Evolutionary conservation across 2,888 invertebrate species (phyloP).

Genomic region (Mactromeris polynyma): DNA sequence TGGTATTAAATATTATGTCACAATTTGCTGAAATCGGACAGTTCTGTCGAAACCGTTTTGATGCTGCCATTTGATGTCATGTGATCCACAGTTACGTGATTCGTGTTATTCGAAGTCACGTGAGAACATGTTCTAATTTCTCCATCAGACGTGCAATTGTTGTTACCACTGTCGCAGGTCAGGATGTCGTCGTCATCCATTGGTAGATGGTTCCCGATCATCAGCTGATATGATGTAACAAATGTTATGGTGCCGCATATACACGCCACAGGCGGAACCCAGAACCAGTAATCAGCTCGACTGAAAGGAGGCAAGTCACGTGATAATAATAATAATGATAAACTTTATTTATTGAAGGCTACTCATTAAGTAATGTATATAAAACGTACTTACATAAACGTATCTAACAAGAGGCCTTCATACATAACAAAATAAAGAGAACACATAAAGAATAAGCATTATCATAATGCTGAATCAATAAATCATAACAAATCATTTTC

Average conservation of each 20-base stretch:
- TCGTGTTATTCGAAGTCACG: background rate
- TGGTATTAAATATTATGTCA: background rate
- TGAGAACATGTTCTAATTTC: background rate
- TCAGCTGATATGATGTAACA: conserved; percentile 55
- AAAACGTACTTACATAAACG: too few species aligned
- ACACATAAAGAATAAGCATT: too few species aligned
- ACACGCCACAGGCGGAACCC: conserved; percentile 60
- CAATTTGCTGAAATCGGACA: background rate
- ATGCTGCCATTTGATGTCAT: background rate
- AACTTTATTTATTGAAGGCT: too few species aligned
- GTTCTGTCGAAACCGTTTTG: background rate
- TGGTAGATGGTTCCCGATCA: conserved; percentile 61
- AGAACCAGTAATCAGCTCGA: conserved; percentile 59
- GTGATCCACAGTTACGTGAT: too few species aligned
- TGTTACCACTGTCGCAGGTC: background rate
- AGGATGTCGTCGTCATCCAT: background rate
- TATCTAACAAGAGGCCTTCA: too few species aligned
- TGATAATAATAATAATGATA: too few species aligned
- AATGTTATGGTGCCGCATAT: conserved; percentile 48
- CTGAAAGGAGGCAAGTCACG: background rate
- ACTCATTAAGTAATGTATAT: too few species aligned
- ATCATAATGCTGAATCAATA: too few species aligned
- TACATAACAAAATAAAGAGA: too few species aligned
- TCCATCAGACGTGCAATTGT: background rate
- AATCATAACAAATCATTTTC: too few species aligned